Evolutionary conservation across 2,888 invertebrate genomes (phyloP), one percentile per base, ranked within the genome.

Genomic region (Cephus spinipes): DNA sequence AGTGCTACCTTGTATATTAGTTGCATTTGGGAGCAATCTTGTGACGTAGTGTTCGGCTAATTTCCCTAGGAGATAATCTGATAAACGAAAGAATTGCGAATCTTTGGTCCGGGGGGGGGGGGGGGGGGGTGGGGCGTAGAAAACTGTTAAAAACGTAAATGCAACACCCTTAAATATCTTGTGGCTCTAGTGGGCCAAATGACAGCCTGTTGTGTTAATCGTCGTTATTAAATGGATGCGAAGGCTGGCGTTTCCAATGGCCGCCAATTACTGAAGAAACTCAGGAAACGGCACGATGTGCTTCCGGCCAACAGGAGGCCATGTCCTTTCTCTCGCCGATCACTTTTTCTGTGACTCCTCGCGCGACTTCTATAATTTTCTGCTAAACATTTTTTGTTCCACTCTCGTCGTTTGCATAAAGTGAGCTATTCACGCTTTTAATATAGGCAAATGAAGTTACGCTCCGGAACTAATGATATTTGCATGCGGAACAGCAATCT

Each of bases 381-480:
- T 71, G 31, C 71, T 71, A 71, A 71, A 30, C 71, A 68, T 75
- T 68, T 36, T 40, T 55, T 55, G 30, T 75, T 68, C n/a, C 36
- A 23, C 68, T 68, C 31, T n/a, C 75, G 80, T 83, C 83, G 87
- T 86, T 88, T 86, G 85, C 87, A 89, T 87, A 87, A 88, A 90
- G 86, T 83, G 85, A 87, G 83, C 85, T 88, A 87, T 87, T 87
- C 86, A 80, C 85, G 85, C 85, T 90, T 90, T 88, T 89, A 89
- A 90, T 89, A 86, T 85, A 89, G 85, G 88, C 87, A 89, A 90
- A 91, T 90, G 88, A 90, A 89, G 88, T 89, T 90, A 89, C 86
- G 85, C 86, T 87, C 86, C 87, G 87, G 87, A 89, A 90, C 90
- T 91, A 90, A 90, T 89, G 87, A 86, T 90, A 90, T 90, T 90